Evolutionary conservation across 2,797 vertebrate species (phyloP).

Genomic region (Valencia hispanica): DNA sequence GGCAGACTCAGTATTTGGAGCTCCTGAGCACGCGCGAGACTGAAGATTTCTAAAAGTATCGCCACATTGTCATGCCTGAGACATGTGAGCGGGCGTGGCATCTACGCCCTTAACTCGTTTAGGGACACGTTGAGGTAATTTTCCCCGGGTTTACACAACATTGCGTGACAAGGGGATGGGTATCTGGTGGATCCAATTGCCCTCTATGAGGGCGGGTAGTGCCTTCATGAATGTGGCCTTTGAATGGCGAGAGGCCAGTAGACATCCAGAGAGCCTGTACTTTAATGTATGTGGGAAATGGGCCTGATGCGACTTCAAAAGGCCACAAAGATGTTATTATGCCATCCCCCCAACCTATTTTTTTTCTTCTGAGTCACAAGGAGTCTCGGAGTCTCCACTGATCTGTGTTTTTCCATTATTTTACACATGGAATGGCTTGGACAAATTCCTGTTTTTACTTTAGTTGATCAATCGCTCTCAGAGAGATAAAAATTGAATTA

Average conservation of each 20-base stretch:
- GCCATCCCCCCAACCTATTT: conserved; percentile 37
- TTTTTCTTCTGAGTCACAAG: conserved; percentile 69
- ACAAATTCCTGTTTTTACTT: conserved; percentile 41
- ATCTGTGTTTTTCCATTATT: conserved; percentile 56
- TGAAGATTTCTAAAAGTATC: conserved; percentile 56
- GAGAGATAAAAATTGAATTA: conserved; percentile 19
- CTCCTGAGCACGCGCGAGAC: conserved; percentile 32
- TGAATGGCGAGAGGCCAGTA: conserved; percentile 78
- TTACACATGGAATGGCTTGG: conserved; percentile 40
- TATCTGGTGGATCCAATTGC: conserved; percentile 81
- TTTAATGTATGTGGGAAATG: conserved; percentile 79
- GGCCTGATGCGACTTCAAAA: conserved; percentile 80
- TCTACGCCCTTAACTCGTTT: conserved; percentile 75
- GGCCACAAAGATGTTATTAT: conserved; percentile 80
- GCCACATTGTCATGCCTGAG: conserved; percentile 63
- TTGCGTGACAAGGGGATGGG: conserved; percentile 79
- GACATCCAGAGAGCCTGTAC: conserved; percentile 77
- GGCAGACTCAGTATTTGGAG: conserved; percentile 32
- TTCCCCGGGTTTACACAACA: conserved; percentile 76
- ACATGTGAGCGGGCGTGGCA: conserved; percentile 70
- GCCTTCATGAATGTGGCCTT: conserved; percentile 83
- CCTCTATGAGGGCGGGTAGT: conserved; percentile 71
- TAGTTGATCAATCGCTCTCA: conserved; percentile 18
- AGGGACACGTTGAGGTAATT: conserved; percentile 78
- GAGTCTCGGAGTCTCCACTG: conserved; percentile 60